These are phyloP conservation scores for Falco berigora DNA, from an alignment of 2,797 vertebrate genomes.

Conservation along the genomic window DNA sequence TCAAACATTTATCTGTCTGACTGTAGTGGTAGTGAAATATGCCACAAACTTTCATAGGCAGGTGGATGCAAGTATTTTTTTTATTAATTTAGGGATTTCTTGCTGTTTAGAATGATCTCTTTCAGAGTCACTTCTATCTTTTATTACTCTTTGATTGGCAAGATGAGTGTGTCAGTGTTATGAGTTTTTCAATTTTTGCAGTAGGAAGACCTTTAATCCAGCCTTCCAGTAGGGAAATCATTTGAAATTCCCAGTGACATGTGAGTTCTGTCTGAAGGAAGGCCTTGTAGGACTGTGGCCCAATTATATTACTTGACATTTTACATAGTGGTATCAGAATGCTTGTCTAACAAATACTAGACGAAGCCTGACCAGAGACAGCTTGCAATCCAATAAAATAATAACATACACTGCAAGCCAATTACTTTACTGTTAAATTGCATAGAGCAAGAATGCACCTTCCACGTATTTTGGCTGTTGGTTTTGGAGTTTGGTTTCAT, in stretches of 20 bases:
- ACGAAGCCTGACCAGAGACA: conserved; percentile 23
- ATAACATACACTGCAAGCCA: background rate
- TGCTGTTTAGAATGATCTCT: background rate
- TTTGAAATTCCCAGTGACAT: conserved; percentile 43
- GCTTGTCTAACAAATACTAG: conserved; percentile 52
- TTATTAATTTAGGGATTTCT: conserved; percentile 23
- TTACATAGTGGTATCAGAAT: conserved; percentile 38
- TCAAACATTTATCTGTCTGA: background rate
- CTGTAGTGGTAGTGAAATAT: background rate
- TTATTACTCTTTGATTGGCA: conserved; percentile 44
- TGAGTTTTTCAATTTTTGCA: conserved; percentile 50
- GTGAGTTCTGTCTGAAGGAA: conserved; percentile 29
- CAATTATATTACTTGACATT: conserved; percentile 60
- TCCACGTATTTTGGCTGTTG: background rate
- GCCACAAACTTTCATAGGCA: background rate
- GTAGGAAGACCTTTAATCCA: conserved; percentile 47
- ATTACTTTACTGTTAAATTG: background rate
- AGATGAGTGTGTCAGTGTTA: conserved; percentile 21
- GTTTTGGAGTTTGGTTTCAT: background rate
- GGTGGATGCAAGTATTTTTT: background rate
- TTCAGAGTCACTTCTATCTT: background rate
- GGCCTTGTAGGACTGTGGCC: background rate
- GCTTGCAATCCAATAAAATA: conserved; percentile 32
- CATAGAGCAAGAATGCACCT: background rate
- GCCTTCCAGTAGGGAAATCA: conserved; percentile 48